phyloP scores from a whole-genome alignment of 2,797 vertebrate species.

The Tapera naevia region DNA sequence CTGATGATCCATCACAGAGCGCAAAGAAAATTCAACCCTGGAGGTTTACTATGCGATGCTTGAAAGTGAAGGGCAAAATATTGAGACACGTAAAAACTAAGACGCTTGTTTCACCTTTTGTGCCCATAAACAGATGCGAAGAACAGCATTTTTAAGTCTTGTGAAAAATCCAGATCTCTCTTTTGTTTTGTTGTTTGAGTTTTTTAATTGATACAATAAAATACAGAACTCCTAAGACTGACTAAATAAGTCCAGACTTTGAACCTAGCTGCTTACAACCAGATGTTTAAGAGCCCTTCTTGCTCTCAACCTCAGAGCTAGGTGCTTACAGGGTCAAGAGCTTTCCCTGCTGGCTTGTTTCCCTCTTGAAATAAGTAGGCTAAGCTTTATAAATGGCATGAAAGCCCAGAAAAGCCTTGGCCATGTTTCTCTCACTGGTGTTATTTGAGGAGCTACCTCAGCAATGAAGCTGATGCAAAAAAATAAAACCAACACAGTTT shows the following conservation, averaged over 20 bases:
- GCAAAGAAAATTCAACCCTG: slow-evolving; percentile 6
- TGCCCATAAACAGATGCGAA: not conserved
- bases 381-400: slow-evolving; percentile 14
- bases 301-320: not conserved
- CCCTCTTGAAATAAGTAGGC: not conserved
- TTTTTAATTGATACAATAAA: not conserved
- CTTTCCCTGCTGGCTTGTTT: not conserved
- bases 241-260: not conserved
- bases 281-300: not conserved
- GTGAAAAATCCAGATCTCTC: not conserved
- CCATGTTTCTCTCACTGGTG: not conserved
- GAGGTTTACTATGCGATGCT: not conserved
- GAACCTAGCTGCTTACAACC: not conserved
- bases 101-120: not conserved
- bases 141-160: not conserved
- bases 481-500: not conserved
- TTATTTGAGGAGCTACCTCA: not conserved
- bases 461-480: not conserved
- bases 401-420: not conserved
- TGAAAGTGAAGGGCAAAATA: not conserved
- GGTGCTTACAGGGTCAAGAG: not conserved
- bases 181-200: not conserved
- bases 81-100: not conserved
- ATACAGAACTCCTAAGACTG: not conserved
- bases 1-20: slow-evolving; percentile 28